Evolutionary conservation across 2,797 vertebrate genomes (phyloP), one percentile per base, ranked within the genome.

Genomic region (Anabacerthia variegaticeps): DNA sequence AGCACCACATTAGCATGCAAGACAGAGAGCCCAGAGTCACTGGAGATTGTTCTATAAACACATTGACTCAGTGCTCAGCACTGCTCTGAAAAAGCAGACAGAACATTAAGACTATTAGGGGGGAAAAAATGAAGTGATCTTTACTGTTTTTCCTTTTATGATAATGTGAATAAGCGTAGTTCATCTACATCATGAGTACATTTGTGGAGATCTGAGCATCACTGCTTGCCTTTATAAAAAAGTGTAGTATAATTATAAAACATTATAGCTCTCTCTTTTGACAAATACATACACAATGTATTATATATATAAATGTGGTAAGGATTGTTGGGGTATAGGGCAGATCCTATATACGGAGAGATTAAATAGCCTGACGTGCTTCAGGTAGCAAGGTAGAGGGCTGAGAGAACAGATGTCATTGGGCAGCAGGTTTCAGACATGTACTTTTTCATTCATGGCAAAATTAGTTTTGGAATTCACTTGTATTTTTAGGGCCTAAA

Each of bases 101-200:
- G 17, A 91, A 48, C 32, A 44, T 71, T 71, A 85, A 67, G 59
- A 82, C 27, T 36, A 21, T 6, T 55, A 0, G 4, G 6, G 14
- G 49, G 8, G 0, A 0, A 8, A 16, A 8, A 44, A 44, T 46
- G 10, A 12, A 4, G 26, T 21, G 12, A 18, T 26, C 5, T 58
- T 79, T 81, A 49, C n/a, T 62, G 7, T 41, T 89, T 72, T 82
- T 28, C 14, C 17, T 91, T 87, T n/a, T 69, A 26, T 52, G 28
- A 34, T 63, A 39, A 44, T 76, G 21, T 52, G 51, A 76, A 73
- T 62, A 73, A 69, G 36, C 7, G 39, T 17, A 66, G 63, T 69
- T 82, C n/a, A 43, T 75, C 26, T 76, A 20, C 27, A 28, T 73
- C 1, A 0, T 10, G 51, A 84, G 23, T 39, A 51, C 6, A 23